Base-by-base conservation (phyloP, 2,797 vertebrate species). In the Anableps anableps region DNA sequence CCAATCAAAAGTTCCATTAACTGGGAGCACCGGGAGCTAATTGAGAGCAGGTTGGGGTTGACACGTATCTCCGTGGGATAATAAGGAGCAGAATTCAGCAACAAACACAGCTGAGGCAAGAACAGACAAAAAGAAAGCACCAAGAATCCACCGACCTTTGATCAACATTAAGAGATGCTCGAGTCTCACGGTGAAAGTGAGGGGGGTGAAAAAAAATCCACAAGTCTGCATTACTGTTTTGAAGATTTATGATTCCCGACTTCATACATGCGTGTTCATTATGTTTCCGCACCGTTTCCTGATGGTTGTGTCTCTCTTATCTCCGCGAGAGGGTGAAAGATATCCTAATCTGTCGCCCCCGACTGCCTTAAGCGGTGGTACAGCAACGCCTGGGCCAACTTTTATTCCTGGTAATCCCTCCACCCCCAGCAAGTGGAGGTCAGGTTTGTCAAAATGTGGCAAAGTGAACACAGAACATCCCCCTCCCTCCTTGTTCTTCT, bases 71-170 rank as follows among this genome's bases (percentile, higher is more conserved):
- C 84, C 36, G 87, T 3, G 81, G 81, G 89, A 86, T 89, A 86
- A 92, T 75, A 87, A 82, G 88, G 83, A 83, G 66, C 8, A 47
- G 38, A 78, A 87, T 45, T 34, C 72, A 51, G 77, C 78, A 70
- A 74, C 77, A 82, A 90, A 90, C 85, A 82, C 86, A 77, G 74
- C 5, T n/a, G 19, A 17, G 79, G n/a, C 10, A 29, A 95, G 48
- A 96, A 94, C 97, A 96, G 97, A 98, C 97, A 97, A 97, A 97
- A 79, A 29, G n/a, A 13, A 29, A 84, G 80, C 86, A 77, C 79
- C 80, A 82, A 45, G 80, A 74, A 95, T 96, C 94, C 92, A 95
- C 96, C 96, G 97, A 83, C 83, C 86, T 90, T 83, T 90, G 89
- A 92, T 88, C 87, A 80, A 86, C 83, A 74, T 86, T 83, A 80